Evolutionary conservation across 1,140 invertebrate genomes (phyloP).

Genomic region (Penaeus chinensis): DNA sequence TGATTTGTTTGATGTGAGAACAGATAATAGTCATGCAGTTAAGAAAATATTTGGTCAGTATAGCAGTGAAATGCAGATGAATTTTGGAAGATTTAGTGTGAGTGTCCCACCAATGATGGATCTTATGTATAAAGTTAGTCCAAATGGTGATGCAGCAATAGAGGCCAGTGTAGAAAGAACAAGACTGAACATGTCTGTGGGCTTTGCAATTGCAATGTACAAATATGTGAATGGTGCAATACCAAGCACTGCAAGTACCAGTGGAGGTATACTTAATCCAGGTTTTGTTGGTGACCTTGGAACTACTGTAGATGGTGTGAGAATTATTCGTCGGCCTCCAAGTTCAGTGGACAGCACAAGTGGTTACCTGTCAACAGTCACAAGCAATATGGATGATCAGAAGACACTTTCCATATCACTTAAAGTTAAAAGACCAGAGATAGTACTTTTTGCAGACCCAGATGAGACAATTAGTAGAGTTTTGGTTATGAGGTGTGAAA

Average conservation of each 20-base stretch:
- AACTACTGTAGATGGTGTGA: slow-evolving; percentile 53
- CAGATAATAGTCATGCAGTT: slow-evolving; percentile 74
- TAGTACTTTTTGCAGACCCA: slow-evolving; percentile 81
- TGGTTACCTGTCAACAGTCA: slow-evolving; percentile 73
- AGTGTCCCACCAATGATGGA: slow-evolving; percentile 61
- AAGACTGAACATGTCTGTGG: slow-evolving; percentile 57
- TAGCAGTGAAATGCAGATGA: slow-evolving; percentile 34
- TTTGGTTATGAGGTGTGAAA: slow-evolving; percentile 79
- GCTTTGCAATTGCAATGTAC: slow-evolving; percentile 53
- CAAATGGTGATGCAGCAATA: slow-evolving; percentile 58
- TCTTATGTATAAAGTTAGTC: slow-evolving; percentile 58
- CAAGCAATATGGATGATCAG: slow-evolving; percentile 51
- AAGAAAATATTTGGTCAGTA: slow-evolving; percentile 70
- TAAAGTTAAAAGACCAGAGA: slow-evolving; percentile 80
- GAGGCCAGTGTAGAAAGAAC: slow-evolving; percentile 62
- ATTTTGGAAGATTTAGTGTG: slow-evolving; percentile 50
- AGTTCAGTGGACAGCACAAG: slow-evolving; percentile 73
- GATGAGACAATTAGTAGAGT: slow-evolving; percentile 78
- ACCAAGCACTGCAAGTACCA: slow-evolving; percentile 51
- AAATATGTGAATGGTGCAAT: slow-evolving; percentile 62
- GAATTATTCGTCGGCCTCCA: slow-evolving; percentile 64
- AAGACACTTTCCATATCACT: slow-evolving; percentile 77
- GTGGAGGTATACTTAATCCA: slow-evolving; percentile 59
- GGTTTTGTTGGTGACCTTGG: slow-evolving; percentile 60
- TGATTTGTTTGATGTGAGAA: slow-evolving; percentile 79